Conservation (phyloP, 2,888 invertebrate genomes). For the Spisula solida region DNA sequence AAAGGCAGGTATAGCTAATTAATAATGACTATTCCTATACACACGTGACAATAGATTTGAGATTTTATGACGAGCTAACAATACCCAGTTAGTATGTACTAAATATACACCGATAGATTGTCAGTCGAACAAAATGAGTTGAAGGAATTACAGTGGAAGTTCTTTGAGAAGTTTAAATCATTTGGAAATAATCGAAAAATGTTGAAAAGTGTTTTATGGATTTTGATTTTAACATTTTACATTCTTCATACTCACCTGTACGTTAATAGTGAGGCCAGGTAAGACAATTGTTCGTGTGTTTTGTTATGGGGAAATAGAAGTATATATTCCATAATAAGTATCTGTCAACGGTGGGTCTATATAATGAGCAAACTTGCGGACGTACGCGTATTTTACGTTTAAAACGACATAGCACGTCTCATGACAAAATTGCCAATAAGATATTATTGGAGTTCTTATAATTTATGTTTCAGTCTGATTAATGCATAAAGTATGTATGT, state of each 20-base stretch:
- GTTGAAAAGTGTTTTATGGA: conserved; percentile 16
- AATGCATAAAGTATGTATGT: no score
- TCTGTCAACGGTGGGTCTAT: not conserved
- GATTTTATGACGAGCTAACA: conserved; percentile 27
- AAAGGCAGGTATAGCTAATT: conserved; percentile 5
- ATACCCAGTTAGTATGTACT: conserved; percentile 37
- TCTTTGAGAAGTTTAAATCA: conserved; percentile 20
- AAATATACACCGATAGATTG: not conserved
- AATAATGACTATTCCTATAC: conserved; percentile 19
- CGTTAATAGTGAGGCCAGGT: conserved; percentile 17
- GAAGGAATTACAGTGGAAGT: conserved; percentile 26
- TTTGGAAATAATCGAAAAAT: conserved; percentile 24
- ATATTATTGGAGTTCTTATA: no score
- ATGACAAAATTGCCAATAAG: not conserved
- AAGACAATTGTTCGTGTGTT: not conserved
- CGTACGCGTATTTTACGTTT: not conserved
- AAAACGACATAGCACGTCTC: not conserved
- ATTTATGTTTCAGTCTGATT: no score
- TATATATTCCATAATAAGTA: no score
- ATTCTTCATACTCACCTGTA: conserved; percentile 10
- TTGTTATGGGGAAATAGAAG: not conserved
- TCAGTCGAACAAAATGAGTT: conserved; percentile 39
- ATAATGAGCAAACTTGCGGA: not conserved
- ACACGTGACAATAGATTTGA: conserved; percentile 11
- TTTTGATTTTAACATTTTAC: conserved; percentile 20